Evolutionary conservation across 1,140 invertebrate genomes (phyloP), one percentile per base, ranked within the genome.

Genomic region (Laupala kohalensis): DNA sequence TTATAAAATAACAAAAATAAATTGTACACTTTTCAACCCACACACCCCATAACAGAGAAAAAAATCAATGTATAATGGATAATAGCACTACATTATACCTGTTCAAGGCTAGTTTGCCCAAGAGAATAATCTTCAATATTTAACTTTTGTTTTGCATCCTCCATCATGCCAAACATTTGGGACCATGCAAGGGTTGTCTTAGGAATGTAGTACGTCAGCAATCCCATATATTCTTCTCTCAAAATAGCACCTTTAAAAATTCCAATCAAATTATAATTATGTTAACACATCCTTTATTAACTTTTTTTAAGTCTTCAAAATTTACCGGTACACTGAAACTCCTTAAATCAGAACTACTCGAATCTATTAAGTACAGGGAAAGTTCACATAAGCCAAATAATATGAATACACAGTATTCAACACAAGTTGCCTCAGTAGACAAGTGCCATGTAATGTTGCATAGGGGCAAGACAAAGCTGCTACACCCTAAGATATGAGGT

Each of bases 111-210:
- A 2, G 92, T 92, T 80, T 95, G 92, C 67, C 90, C 90, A 24
- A 95, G 86, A 6, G 90, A 91, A 79, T 94, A 94, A 78, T 93
- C 92, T 77, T 93, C 91, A 62, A 94, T 86, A 69, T 86, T 80
- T 62, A 88, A 83, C 1, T 77, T 75, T 4, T 70, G 53, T 65
- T 79, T 79, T 9, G 84, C 86, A 26, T 83, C 81, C 75, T 94
- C 91, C 85, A 94, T 86, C 19, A 88, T 81, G 6, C 87, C 85
- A 80, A 94, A 94, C 70, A 94, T 87, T 69, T 82, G 77, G 30
- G 90, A 90, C 87, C 90, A 91, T 24, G 85, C 84, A 15, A 91
- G 76, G 2, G 78, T 78, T 9, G 76, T 76, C 74, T 86, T 83
- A 65, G 83, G 82, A 72, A 91, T 80, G 77, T 92, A 90, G 77